Evolutionary conservation across 2,797 vertebrate genomes (phyloP).

Genomic region (Mionectes olivaceus): DNA sequence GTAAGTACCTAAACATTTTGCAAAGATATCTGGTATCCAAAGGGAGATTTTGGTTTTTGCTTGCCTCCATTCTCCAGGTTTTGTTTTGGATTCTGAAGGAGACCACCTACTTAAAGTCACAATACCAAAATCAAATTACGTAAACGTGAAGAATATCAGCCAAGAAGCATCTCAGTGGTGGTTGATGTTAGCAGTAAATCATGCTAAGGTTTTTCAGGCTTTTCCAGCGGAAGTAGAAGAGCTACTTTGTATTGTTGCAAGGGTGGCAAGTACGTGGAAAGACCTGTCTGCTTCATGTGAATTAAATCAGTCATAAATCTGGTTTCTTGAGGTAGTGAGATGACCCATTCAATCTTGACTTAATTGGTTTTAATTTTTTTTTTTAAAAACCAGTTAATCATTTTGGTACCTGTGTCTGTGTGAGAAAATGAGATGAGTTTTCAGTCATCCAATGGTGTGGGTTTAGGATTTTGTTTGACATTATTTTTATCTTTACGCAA

Average conservation of each 20-base stretch:
- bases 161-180: background rate
- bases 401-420: background rate
- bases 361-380: background rate
- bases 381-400: background rate
- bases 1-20: background rate
- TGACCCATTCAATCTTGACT: background rate
- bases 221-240: background rate
- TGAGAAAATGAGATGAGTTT: background rate
- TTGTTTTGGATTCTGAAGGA: background rate
- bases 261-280: background rate
- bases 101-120: background rate
- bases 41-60: background rate
- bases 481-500: background rate
- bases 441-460: background rate
- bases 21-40: background rate
- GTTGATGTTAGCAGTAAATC: background rate
- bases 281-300: background rate
- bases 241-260: background rate
- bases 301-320: background rate
- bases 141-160: background rate
- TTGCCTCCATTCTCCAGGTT: background rate
- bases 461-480: background rate
- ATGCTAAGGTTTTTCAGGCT: background rate
- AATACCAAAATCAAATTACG: background rate
- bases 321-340: background rate